A percentile compares a stretch with the other conserved stretches of the same genome.
Evolutionary conservation across 2,888 invertebrate genomes (phyloP).

Genomic region (Ramazzottius varieornatus): DNA sequence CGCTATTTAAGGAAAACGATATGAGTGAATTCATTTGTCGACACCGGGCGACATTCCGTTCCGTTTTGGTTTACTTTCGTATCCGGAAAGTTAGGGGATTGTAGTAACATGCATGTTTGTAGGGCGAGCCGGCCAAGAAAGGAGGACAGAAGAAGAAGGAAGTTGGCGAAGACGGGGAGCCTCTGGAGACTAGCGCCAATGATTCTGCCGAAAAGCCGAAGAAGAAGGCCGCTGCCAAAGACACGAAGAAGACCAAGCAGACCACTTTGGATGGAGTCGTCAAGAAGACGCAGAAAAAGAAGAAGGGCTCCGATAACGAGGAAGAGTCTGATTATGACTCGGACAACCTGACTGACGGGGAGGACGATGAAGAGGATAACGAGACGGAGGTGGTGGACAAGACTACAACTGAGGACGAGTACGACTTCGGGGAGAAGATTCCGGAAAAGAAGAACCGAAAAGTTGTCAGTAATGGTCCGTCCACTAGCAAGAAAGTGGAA

Average conservation of each 20-base stretch:
- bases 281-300: neutral
- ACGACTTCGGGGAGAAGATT: neutral
- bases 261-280: neutral
- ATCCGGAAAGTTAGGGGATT: too few relatives aligned
- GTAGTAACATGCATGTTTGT: too few relatives aligned
- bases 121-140: slow-evolving; percentile 6
- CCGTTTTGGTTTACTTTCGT: too few relatives aligned
- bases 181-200: neutral
- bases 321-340: neutral
- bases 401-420: neutral
- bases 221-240: neutral
- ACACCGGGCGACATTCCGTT: neutral
- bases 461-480: neutral
- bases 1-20: neutral
- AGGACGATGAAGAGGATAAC: neutral
- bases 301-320: neutral
- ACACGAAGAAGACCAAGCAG: neutral
- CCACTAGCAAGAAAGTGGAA: too few relatives aligned
- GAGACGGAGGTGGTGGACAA: neutral
- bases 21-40: neutral
- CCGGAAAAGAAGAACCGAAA: neutral
- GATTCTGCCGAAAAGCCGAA: neutral
- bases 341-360: neutral
- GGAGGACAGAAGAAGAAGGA: neutral
- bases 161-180: neutral